Base-by-base conservation (phyloP, 2,113 vertebrate genomes). In the Lampris megalopsis region DNA sequence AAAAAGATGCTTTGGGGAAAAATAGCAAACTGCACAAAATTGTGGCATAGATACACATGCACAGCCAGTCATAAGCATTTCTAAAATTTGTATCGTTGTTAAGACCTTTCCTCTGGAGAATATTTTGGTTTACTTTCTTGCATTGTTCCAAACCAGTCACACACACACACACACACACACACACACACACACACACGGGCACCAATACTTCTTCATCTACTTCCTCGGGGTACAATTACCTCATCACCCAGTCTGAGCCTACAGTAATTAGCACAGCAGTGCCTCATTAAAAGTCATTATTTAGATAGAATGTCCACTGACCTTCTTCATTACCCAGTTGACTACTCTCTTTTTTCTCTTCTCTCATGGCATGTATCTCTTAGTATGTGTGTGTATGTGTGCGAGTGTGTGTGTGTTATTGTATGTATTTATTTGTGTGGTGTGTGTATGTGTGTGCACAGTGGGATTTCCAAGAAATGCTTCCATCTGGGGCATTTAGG, bases 271-370 rank as follows among this genome's bases (percentile, higher is more conserved):
- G 74, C 75, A 73, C 41, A 56, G 71, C 58, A 61, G 72, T 43
- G 48, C 2, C 79, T 79, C 77, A 84, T 88, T 89, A 71, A 72
- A 84, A 79, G 74, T 64, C 57, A 72, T 86, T 72, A 87, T 84
- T 84, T 81, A 57, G 75, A 82, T 71, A 69, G 49, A 79, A 65
- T 68, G 65, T 84, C 73, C 65, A 77, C 6, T 79, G 78, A 82
- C 74, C 84, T 86, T 80, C 60, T 42, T 47, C 50, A 10, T 47
- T 9, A 50, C 2, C 5, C 37, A 42, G 49, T 52, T 40, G 38
- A 11, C 35, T 47, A 45, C 53, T 63, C 50, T 71, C 11, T 45
- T 73, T 63, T 52, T 56, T 68, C 48, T 6, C 9, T 9, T 70
- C 38, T 75, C 37, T 9, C 6, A 13, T n/a, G 0, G 9, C 57